Evolutionary conservation across 1,140 invertebrate genomes (phyloP), one percentile per base, ranked within the genome.

Genomic region (Drosophila kohkoa): DNA sequence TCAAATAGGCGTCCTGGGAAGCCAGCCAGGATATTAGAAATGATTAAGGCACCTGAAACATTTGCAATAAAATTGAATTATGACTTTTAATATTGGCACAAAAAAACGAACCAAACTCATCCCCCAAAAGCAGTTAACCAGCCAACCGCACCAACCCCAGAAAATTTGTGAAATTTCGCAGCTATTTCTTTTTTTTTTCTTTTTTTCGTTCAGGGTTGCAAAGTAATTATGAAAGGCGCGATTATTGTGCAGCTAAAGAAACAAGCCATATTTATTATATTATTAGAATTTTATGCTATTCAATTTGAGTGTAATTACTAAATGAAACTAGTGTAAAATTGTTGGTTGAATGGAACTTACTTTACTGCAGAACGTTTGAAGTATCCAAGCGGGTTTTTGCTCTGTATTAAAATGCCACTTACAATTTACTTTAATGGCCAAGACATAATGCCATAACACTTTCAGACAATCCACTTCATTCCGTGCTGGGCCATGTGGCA

Each of bases 1-100:
- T 62, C 62, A 62, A 88, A 88, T 75, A 72, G 78, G 77, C 75
- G 80, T 82, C 80, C 80, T 82, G 77, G 77, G 81, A 88, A 52
- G 66, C 43, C 66, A 52, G 68, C 41, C 85, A 91, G 86, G 90
- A 91, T 91, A 91, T 91, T 91, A 91, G 86, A 82, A 82, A 82
- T 88, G 86, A 90, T 91, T 85, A 91, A 86, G 78, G 74, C 82
- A 91, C 86, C 82, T 87, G 85, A 90, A 91, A 88, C 77, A 90
- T 85, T 91, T 82, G 90, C 87, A 91, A 92, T 92, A 92, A 92
- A 92, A 92, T 92, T 92, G 90, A 92, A 90, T 92, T 92, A 92
- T 92, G 87, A 81, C 90, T 86, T 82, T 91, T 77, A 83, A 82
- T 90, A 82, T 90, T 90, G 82, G 85, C 85, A 77, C 48, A 69